A percentile compares a stretch with the other conserved stretches of the same genome.
Conservation (phyloP, 2,888 invertebrate genomes). For the Trichogramma dendrolimi region DNA sequence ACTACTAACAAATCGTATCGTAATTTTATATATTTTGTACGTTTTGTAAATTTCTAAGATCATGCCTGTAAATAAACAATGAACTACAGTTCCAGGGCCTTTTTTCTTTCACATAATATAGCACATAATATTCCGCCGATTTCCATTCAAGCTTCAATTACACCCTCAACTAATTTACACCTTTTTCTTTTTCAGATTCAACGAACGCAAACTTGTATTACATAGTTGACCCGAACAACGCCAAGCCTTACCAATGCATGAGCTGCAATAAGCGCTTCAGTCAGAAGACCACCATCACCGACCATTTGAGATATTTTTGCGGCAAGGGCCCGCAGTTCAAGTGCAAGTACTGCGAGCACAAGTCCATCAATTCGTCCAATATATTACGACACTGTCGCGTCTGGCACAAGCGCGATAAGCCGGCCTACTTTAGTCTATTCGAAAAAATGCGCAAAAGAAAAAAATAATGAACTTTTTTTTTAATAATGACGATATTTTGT, state of each 20-base stretch:
- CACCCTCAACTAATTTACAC: too few relatives aligned
- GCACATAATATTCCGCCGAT: too few relatives aligned
- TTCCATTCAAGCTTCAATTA: too few relatives aligned
- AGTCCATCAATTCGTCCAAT: constrained; percentile 46
- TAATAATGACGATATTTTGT: background rate
- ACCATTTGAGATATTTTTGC: constrained; percentile 47
- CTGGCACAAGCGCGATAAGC: constrained; percentile 35
- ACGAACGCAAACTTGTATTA: background rate
- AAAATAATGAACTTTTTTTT: background rate
- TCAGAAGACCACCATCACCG: constrained; percentile 29
- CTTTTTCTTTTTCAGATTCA: background rate
- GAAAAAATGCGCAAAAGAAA: background rate
- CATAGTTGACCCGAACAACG: background rate
- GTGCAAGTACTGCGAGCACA: constrained; percentile 54
- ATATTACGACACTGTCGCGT: constrained; percentile 44
- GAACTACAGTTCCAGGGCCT: too few relatives aligned
- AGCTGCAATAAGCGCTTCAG: constrained; percentile 52
- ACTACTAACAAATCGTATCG: too few relatives aligned
- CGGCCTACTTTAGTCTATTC: background rate
- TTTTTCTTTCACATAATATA: too few relatives aligned
- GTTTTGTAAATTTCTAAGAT: too few relatives aligned
- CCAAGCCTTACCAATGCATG: background rate
- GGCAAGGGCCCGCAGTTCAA: constrained; percentile 47
- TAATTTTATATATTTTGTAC: too few relatives aligned
- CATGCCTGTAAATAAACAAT: too few relatives aligned